Evolutionary conservation across 2,888 invertebrate genomes (phyloP).

Genomic region (Xestoiulus laeticollis): DNA sequence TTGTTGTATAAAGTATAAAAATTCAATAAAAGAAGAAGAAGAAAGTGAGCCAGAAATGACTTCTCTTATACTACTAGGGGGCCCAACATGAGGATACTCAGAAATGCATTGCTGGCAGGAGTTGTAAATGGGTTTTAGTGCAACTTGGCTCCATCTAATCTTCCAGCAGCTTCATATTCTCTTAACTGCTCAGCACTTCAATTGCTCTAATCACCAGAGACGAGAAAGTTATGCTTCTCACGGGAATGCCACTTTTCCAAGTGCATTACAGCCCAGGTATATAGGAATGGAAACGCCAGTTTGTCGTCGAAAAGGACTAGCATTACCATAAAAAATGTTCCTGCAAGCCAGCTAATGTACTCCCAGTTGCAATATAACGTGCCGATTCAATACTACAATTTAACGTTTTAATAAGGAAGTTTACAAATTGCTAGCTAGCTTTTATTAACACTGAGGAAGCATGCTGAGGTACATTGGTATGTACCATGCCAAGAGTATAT

Average conservation of each 20-base stretch:
- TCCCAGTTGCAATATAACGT: not conserved
- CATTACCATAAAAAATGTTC: not conserved
- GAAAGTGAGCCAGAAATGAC: no score
- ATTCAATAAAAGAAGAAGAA: no score
- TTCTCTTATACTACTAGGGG: no score
- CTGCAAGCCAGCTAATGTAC: not conserved
- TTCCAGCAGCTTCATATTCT: conserved; percentile 26
- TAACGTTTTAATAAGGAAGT: conserved; percentile 17
- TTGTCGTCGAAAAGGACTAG: not conserved
- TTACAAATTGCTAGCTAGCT: conserved; percentile 4
- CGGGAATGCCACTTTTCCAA: not conserved
- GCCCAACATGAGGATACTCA: not conserved
- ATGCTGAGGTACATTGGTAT: not conserved
- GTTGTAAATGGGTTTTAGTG: conserved; percentile 26
- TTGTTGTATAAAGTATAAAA: no score
- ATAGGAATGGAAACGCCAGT: conserved; percentile 3
- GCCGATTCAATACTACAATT: conserved; percentile 15
- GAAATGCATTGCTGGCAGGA: not conserved
- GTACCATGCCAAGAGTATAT: not conserved
- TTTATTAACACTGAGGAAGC: not conserved
- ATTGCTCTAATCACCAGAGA: conserved; percentile 26
- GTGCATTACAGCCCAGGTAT: not conserved
- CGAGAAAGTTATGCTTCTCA: not conserved
- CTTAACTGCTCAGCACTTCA: conserved; percentile 15
- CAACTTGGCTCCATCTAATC: conserved; percentile 26